Base-by-base conservation (phyloP, 2,888 invertebrate species). In the Acronicta alni region DNA sequence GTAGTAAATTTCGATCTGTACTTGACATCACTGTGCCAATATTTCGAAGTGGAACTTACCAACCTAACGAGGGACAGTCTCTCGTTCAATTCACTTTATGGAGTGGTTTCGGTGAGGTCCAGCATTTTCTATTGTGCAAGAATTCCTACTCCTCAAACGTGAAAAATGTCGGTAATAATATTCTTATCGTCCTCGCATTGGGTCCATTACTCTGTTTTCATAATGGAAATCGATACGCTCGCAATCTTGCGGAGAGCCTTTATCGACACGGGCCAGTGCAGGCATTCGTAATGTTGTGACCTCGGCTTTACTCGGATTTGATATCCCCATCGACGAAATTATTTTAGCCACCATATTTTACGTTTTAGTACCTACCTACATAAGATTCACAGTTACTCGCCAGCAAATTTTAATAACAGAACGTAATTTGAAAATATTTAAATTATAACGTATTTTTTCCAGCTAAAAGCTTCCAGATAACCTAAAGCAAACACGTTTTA, bases 171-270 rank as follows among this genome's bases (percentile, higher is more conserved):
- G 66, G 67, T 64, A 65, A 57, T 76, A 79, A 82, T 78, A 72
- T 76, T 80, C 74, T 83, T 81, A 82, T 77, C 78, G 74, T 64
- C 42, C 48, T 51, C 60, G 60, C 62, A 81, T 79, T 81, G 78
- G 76, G 72, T 80, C 83, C 81, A 84, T 85, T 89, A 88, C 81
- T 79, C 67, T 84, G 84, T 86, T 88, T 85, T 86, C 82, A 77
- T 86, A 87, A 87, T 85, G 83, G 86, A 88, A 89, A 90, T 89
- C 89, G 79, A 90, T 90, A 88, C 80, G 62, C 59, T 75, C 75
- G 81, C 78, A 86, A 87, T 85, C 80, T 83, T 78, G 77, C 80
- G 71, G 80, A 84, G 82, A 79, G 81, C 82, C 73, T 82, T 82
- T 84, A 77, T 77, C 79, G 72, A 52, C 49, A 58, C 64, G 69